Evolutionary conservation across 2,113 vertebrate species (phyloP).

Genomic region (Eublepharis macularius): DNA sequence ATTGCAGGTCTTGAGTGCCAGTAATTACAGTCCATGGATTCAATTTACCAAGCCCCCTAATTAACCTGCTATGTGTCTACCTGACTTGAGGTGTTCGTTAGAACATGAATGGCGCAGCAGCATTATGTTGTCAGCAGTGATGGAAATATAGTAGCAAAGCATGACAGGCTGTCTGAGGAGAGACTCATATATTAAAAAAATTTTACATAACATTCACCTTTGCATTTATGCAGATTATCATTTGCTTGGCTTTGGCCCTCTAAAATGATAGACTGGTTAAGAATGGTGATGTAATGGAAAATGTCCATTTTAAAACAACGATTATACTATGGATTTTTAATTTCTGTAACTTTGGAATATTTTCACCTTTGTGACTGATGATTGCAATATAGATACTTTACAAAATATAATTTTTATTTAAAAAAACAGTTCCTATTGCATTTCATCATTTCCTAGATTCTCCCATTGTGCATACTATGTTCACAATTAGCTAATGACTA

Average conservation of each 20-base stretch:
- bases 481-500: not conserved
- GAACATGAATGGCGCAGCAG: slow-evolving; percentile 75
- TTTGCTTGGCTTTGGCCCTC: slow-evolving; percentile 39
- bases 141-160: slow-evolving; percentile 61
- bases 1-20: slow-evolving; percentile 81
- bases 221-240: slow-evolving; percentile 65
- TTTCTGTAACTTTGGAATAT: slow-evolving; percentile 18
- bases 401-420: not conserved
- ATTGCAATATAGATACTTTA: slow-evolving; percentile 5
- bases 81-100: slow-evolving; percentile 78
- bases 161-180: slow-evolving; percentile 49
- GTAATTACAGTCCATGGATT: slow-evolving; percentile 81
- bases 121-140: slow-evolving; percentile 67
- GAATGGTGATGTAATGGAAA: slow-evolving; percentile 52
- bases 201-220: slow-evolving; percentile 60
- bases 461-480: not conserved
- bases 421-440: slow-evolving; percentile 5
- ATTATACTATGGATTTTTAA: not conserved
- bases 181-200: slow-evolving; percentile 52
- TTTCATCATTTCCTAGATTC: slow-evolving; percentile 12
- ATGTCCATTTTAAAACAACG: slow-evolving; percentile 31
- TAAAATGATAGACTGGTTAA: slow-evolving; percentile 55
- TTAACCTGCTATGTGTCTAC: slow-evolving; percentile 82
- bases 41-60: slow-evolving; percentile 83
- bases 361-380: not conserved